Conservation (phyloP, 2,888 invertebrate genomes). For the Scaptomyza cyrtandrae region DNA sequence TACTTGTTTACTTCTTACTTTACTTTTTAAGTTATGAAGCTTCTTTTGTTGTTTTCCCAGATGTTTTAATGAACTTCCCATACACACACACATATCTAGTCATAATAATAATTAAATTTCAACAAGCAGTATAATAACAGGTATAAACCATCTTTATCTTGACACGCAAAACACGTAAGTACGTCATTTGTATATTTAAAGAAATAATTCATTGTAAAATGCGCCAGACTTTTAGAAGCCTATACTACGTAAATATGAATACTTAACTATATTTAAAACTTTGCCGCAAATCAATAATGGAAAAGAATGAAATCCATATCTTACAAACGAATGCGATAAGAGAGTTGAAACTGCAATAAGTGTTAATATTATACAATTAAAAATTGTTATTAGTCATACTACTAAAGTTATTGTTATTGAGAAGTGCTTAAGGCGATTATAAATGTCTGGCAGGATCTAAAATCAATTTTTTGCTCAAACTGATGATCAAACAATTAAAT, state of each 20-base stretch:
- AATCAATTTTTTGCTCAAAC: background rate
- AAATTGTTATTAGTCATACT: conserved; percentile 36
- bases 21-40: too few species aligned
- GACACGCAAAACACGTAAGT: background rate
- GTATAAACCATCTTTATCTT: conserved; percentile 15
- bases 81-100: conserved; percentile 15
- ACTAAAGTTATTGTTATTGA: conserved; percentile 52
- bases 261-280: background rate
- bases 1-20: too few species aligned
- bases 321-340: conserved; percentile 27
- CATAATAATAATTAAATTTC: conserved; percentile 22
- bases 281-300: conserved; percentile 12
- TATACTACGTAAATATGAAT: background rate
- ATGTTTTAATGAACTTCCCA: conserved; percentile 19
- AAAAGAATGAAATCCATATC: conserved; percentile 40
- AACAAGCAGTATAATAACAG: conserved; percentile 4
- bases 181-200: background rate
- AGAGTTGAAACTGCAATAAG: conserved; percentile 33
- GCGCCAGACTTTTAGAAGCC: conserved; percentile 20
- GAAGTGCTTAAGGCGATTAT: background rate
- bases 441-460: conserved; percentile 5
- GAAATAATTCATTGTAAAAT: conserved; percentile 20
- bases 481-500: conserved; percentile 33
- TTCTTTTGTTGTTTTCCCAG: background rate
- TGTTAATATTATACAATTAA: background rate